These are phyloP conservation scores for Calliscelio sp. DNA, from an alignment of 2,888 invertebrate genomes.

Conservation along the genomic window DNA sequence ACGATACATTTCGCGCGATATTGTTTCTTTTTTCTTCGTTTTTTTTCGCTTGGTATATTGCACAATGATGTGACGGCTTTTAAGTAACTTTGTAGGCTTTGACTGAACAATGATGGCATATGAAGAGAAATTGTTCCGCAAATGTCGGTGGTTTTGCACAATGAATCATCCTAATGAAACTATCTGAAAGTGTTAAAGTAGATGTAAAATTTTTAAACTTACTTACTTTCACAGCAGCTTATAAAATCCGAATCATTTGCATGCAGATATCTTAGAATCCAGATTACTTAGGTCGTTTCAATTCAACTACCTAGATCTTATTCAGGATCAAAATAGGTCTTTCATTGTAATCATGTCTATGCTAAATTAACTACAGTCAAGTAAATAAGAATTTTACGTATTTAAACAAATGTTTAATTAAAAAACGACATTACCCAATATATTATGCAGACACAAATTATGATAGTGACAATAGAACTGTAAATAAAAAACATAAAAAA, in stretches of 20 bases:
- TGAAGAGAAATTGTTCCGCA: background rate
- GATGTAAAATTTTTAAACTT: conserved; percentile 19
- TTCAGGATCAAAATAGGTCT: conserved; percentile 26
- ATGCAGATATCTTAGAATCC: conserved; percentile 31
- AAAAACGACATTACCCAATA: no score
- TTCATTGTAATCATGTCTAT: conserved; percentile 24
- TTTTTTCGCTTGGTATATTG: conserved; percentile 30
- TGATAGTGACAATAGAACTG: no score
- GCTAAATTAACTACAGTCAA: background rate
- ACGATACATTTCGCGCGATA: conserved; percentile 60
- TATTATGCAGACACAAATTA: no score
- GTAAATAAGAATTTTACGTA: no score
- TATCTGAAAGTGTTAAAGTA: conserved; percentile 11
- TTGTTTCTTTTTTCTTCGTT: conserved; percentile 46
- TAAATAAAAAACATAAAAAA: no score
- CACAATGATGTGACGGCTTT: conserved; percentile 52
- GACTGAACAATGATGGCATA: conserved; percentile 36
- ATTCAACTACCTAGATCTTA: conserved; percentile 41
- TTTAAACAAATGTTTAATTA: no score
- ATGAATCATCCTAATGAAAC: conserved; percentile 24
- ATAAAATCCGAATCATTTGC: conserved; percentile 38
- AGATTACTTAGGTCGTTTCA: conserved; percentile 44
- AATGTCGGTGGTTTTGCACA: conserved; percentile 26
- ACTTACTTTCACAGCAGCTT: background rate
- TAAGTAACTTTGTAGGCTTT: conserved; percentile 41